phyloP scores from a whole-genome alignment of 1,140 invertebrate species.

The Glossosoma conforme region DNA sequence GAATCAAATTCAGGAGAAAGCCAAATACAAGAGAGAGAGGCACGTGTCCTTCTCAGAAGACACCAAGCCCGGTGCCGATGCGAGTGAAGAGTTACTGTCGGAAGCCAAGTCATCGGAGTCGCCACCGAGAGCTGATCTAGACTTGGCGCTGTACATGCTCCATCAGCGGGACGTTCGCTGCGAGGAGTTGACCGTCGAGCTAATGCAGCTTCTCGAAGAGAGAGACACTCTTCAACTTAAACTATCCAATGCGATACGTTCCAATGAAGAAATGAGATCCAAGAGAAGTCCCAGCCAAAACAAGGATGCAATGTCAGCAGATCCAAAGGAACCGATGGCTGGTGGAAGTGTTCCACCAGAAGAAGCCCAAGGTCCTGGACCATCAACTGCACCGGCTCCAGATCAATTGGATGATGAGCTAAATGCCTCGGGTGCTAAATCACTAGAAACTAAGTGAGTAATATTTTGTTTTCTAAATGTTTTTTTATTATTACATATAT shows the following conservation, averaged over 20 bases:
- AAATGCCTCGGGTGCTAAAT: constrained; percentile 9
- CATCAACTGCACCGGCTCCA: not conserved
- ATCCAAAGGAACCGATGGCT: not conserved
- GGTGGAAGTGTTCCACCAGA: not conserved
- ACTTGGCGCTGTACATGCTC: constrained; percentile 77
- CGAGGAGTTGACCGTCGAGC: constrained; percentile 81
- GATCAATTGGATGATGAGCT: not conserved
- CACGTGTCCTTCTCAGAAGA: constrained; percentile 43
- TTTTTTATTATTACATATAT: constrained; percentile 1
- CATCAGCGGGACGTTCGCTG: constrained; percentile 83
- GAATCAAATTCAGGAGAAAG: constrained; percentile 33
- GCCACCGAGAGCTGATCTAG: constrained; percentile 61
- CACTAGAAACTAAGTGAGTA: constrained; percentile 20
- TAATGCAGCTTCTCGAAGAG: constrained; percentile 78
- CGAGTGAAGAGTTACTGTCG: constrained; percentile 16
- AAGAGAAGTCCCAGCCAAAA: constrained; percentile 33
- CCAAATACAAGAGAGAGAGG: constrained; percentile 19
- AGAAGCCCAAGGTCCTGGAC: no score
- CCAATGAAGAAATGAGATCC: constrained; percentile 58
- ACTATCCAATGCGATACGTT: constrained; percentile 70
- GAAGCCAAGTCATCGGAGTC: constrained; percentile 25
- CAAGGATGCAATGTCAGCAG: no score
- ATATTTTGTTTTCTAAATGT: not conserved
- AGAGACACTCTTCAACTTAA: constrained; percentile 76
- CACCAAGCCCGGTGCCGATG: constrained; percentile 32